A percentile compares a stretch with the other conserved stretches of the same genome.
Evolutionary conservation across 2,113 vertebrate genomes (phyloP).

Genomic region (Rhea pennata): DNA sequence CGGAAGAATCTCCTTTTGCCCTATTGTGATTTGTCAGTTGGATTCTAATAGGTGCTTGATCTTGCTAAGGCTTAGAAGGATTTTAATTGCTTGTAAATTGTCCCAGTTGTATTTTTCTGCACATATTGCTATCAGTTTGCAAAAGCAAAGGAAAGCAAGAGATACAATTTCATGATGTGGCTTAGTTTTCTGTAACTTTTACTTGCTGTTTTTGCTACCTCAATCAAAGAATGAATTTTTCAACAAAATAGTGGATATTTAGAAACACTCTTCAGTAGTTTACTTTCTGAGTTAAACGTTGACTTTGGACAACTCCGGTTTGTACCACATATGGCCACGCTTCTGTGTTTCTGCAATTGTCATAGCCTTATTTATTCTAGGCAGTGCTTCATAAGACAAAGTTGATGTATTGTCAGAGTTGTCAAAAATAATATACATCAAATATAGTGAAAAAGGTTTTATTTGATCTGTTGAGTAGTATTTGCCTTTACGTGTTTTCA

Average conservation of each 20-base stretch:
- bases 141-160: not conserved
- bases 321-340: accelerated
- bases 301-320: not conserved
- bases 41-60: not conserved
- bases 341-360: not conserved
- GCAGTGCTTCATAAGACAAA: not conserved
- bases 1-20: not conserved
- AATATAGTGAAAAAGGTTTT: not conserved
- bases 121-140: not conserved
- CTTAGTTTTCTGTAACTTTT: not conserved
- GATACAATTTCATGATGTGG: not conserved
- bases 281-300: not conserved
- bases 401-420: not conserved
- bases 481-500: not conserved
- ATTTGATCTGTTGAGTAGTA: not conserved
- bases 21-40: not conserved
- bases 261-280: not conserved
- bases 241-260: not conserved
- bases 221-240: not conserved
- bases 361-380: not conserved
- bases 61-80: not conserved
- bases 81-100: not conserved
- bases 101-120: not conserved
- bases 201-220: not conserved
- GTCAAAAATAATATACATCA: not conserved